Percentiles rank a stretch among this genome's conserved stretches.
These are phyloP conservation scores for Pantherophis alleghaniensis DNA, from an alignment of 2,797 vertebrate species.

Conservation along the genomic window DNA sequence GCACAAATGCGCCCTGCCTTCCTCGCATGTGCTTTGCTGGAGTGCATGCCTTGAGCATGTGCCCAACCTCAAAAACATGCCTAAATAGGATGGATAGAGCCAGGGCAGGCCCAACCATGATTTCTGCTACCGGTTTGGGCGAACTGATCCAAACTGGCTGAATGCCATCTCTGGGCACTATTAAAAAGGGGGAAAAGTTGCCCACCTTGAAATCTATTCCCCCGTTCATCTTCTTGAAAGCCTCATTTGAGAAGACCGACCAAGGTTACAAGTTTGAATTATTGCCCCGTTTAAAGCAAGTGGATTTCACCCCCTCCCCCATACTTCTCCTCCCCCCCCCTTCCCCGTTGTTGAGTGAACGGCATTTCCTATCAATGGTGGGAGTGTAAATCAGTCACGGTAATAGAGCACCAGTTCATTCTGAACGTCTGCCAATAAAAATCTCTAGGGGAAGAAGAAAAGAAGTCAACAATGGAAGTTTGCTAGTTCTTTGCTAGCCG, in stretches of 20 bases:
- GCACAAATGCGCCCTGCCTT: too few species aligned
- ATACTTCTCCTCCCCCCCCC: neutral
- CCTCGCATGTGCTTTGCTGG: too few species aligned
- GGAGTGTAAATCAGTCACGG: slow-evolving; percentile 19
- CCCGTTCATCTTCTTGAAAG: slow-evolving; percentile 4
- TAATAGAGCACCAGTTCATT: neutral
- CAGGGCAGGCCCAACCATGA: too few species aligned
- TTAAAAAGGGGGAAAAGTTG: neutral
- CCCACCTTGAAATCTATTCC: neutral
- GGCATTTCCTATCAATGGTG: slow-evolving; percentile 17
- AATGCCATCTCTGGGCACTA: neutral
- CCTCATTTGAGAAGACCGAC: neutral
- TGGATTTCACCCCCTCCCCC: slow-evolving; percentile 1
- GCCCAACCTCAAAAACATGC: too few species aligned
- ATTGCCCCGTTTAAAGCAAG: slow-evolving; percentile 14
- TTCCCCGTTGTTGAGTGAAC: neutral
- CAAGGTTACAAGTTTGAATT: slow-evolving; percentile 25
- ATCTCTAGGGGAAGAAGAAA: neutral
- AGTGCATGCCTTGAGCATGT: too few species aligned
- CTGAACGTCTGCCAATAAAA: neutral
- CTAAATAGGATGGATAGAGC: too few species aligned
- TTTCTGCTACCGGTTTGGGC: too few species aligned
- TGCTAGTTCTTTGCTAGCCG: slow-evolving; percentile 32
- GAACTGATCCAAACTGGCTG: too few species aligned
- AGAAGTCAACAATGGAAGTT: neutral